These are phyloP conservation scores for Polia nebulosa DNA, from an alignment of 2,888 invertebrate species.

Conservation along the genomic window DNA sequence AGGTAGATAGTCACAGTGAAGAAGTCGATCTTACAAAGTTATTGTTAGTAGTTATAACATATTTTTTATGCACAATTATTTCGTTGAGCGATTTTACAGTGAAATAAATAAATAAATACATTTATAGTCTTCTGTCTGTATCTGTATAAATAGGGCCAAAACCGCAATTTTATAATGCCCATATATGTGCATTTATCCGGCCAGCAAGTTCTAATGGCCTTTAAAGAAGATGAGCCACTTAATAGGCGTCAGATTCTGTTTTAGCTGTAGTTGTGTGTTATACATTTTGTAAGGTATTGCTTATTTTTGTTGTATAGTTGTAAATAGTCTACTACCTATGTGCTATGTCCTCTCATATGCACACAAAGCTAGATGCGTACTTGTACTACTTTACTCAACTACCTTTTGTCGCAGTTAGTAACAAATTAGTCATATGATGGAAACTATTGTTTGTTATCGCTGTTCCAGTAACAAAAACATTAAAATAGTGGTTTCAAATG, in stretches of 20 bases:
- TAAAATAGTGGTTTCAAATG: slow-evolving; percentile 46
- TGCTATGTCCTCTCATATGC: slow-evolving; percentile 13
- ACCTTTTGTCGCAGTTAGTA: slow-evolving; percentile 41
- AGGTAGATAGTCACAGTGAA: background rate
- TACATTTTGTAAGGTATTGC: too few species aligned
- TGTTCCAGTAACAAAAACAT: slow-evolving; percentile 48
- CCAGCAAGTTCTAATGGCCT: slow-evolving; percentile 6
- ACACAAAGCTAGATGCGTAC: slow-evolving; percentile 32
- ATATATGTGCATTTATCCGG: slow-evolving; percentile 15
- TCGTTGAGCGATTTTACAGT: too few species aligned
- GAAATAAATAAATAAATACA: too few species aligned
- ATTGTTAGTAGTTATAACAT: background rate
- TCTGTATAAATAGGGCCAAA: slow-evolving; percentile 4
- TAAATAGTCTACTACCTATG: slow-evolving; percentile 21
- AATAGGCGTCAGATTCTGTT: slow-evolving; percentile 18
- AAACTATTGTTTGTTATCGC: slow-evolving; percentile 44
- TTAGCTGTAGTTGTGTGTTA: background rate
- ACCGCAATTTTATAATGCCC: background rate
- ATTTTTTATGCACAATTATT: too few species aligned
- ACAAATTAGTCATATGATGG: slow-evolving; percentile 49
- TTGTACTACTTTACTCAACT: slow-evolving; percentile 57
- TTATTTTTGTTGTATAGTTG: too few species aligned
- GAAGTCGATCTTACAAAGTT: slow-evolving; percentile 13
- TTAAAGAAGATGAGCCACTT: slow-evolving; percentile 5
- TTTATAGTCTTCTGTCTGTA: background rate